phyloP scores from a whole-genome alignment of 2,888 invertebrate species.

The Vannuccia rotundouncinata region DNA sequence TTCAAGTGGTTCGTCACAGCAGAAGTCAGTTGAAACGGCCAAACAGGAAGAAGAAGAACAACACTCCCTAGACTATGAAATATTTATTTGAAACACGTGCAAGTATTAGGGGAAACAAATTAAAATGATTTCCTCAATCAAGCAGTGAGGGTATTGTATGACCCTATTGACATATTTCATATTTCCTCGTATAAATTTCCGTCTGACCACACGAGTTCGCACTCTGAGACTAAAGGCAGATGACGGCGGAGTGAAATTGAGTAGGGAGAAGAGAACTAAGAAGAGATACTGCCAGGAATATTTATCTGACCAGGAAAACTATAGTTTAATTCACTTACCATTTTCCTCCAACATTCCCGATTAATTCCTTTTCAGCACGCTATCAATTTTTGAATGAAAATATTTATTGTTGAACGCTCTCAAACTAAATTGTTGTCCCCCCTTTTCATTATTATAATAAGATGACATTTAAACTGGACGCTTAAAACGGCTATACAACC shows the following conservation, averaged over 20 bases:
- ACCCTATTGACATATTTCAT: conserved; percentile 13
- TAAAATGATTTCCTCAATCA: conserved; percentile 23
- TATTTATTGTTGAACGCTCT: not conserved
- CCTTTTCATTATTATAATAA: no score
- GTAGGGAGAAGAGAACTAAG: not conserved
- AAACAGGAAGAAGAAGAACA: not conserved
- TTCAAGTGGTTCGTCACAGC: conserved; percentile 18
- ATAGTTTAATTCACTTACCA: not conserved
- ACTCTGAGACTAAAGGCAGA: not conserved
- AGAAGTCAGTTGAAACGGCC: not conserved
- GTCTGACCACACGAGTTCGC: not conserved
- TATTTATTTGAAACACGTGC: conserved; percentile 24
- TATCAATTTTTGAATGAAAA: not conserved
- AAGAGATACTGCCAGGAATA: not conserved
- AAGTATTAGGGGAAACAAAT: conserved; percentile 17
- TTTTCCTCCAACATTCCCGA: not conserved
- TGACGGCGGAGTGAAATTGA: not conserved
- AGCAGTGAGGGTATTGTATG: not conserved
- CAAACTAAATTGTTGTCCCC: not conserved
- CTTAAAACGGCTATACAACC: no score
- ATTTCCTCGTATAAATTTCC: not conserved
- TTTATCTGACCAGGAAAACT: not conserved
- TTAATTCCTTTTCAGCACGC: not conserved
- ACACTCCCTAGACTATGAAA: not conserved
- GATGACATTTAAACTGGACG: no score